These are phyloP conservation scores for Notodromas monacha DNA, from an alignment of 2,888 invertebrate genomes.

Conservation along the genomic window DNA sequence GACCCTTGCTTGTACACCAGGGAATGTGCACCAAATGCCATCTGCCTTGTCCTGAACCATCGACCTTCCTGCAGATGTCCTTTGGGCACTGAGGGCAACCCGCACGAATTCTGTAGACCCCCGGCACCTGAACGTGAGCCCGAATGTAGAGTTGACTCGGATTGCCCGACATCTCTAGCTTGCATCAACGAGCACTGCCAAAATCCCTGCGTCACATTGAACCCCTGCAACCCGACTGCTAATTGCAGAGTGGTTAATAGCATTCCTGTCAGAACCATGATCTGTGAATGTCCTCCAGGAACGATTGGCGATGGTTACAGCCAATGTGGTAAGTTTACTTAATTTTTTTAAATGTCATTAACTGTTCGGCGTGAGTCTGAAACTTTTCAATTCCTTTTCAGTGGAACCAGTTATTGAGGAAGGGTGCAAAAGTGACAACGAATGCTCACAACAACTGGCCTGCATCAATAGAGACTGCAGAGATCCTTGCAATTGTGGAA, in stretches of 20 bases:
- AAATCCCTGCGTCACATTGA: constrained; percentile 39
- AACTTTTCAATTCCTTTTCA: constrained; percentile 9
- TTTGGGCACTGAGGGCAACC: constrained; percentile 38
- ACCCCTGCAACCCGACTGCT: constrained; percentile 45
- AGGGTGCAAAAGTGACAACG: constrained; percentile 44
- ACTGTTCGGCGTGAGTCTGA: no score
- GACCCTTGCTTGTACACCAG: constrained; percentile 37
- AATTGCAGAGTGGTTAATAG: constrained; percentile 17
- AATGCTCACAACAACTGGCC: constrained; percentile 44
- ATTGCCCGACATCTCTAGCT: constrained; percentile 42
- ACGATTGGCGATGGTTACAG: constrained; percentile 11
- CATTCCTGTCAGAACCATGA: constrained; percentile 12
- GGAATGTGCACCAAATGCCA: constrained; percentile 46
- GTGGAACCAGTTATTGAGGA: constrained; percentile 24
- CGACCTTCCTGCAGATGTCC: constrained; percentile 43
- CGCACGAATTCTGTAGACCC: constrained; percentile 36
- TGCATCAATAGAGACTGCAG: constrained; percentile 48
- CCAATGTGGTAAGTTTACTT: constrained; percentile 9
- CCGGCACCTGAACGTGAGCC: constrained; percentile 16
- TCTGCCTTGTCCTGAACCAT: constrained; percentile 38
- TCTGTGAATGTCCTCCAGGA: constrained; percentile 12
- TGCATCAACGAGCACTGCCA: constrained; percentile 49
- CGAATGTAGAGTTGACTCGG: constrained; percentile 44
- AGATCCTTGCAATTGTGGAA: constrained; percentile 50
- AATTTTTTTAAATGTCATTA: no score